A percentile compares a stretch with the other conserved stretches of the same genome.
These are phyloP conservation scores for Zaprionus taronus DNA, from an alignment of 1,140 invertebrate species.

Conservation along the genomic window DNA sequence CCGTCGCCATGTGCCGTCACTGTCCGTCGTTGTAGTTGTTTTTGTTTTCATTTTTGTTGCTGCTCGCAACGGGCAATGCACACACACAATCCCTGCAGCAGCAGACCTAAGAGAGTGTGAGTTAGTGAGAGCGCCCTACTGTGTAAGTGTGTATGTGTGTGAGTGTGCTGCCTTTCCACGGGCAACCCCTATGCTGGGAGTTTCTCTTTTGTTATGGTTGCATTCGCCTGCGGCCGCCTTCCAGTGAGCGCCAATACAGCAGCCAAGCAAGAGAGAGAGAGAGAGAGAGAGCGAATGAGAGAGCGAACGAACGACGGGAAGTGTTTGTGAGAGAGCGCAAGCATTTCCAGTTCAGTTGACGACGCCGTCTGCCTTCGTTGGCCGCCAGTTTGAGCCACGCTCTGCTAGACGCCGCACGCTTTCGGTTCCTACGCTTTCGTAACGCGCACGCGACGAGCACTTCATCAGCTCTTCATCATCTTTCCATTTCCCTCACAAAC, in stretches of 20 bases:
- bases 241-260: conserved; percentile 39
- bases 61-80: conserved; percentile 24
- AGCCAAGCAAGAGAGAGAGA: conserved; percentile 11
- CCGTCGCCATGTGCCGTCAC: conserved; percentile 1
- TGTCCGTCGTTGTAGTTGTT: conserved; percentile 46
- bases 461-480: conserved; percentile 47
- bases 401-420: conserved; percentile 73
- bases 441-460: conserved; percentile 49
- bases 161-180: conserved; percentile 23
- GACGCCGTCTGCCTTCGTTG: conserved; percentile 23
- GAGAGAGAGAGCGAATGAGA: conserved; percentile 9
- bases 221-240: conserved; percentile 24
- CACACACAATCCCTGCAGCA: conserved; percentile 56
- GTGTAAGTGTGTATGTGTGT: conserved; percentile 10
- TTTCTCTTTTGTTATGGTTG: conserved; percentile 43
- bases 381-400: conserved; percentile 61
- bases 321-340: neutral
- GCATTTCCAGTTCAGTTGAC: conserved; percentile 32
- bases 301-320: conserved; percentile 1
- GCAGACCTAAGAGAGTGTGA: conserved; percentile 3
- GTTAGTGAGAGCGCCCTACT: neutral
- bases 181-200: conserved; percentile 48
- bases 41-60: conserved; percentile 23
- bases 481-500: conserved; percentile 30
- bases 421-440: conserved; percentile 48